Evolutionary conservation across 2,113 vertebrate genomes (phyloP), one percentile per base, ranked within the genome.

Genomic region (Tetrax tetrax): DNA sequence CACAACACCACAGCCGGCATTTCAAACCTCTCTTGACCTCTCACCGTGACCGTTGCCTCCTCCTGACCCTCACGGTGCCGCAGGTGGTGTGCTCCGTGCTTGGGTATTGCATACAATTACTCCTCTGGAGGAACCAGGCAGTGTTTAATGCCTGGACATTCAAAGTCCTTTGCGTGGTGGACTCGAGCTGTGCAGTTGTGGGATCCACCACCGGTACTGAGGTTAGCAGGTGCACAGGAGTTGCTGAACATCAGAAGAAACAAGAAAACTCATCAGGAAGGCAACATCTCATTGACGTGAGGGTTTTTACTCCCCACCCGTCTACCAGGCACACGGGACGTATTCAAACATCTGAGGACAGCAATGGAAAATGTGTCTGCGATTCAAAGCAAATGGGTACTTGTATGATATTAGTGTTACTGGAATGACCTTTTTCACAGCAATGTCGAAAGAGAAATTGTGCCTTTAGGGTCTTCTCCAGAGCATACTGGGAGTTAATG

Each of bases 1-100:
- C 38, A 23, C 19, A 14, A 4, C 8, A 41, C 7, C 2, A 1
- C 13, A 38, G 38, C 28, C 41, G 12, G 28, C 60, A 41, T 12
- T 25, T 41, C 41, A 41, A 41, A 41, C 41, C 41, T 13, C 41
- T 41, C 41, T 41, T 28, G 33, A 60, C 13, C 19, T 70, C 47
- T 48, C 48, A 15, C 47, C 50, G 5, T 0, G 5, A n/a, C 29
- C 24, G 22, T 33, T 27, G 29, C 12, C 4, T 35, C 8, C 2
- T 7, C 12, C 29, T 5, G 47, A 22, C 35, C n/a, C 51, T 60
- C 18, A 6, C 1, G 0, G 27, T 41, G n/a, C 27, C 43, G 31
- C 29, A n/a, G 9, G 7, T 13, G 12, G 10, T 16, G 33, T 14
- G 6, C 22, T 27, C 8, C 7, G 51, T 17, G 38, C 59, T 43